Conservation (phyloP, 2,797 vertebrate genomes). For the Poliocrania exsul region DNA sequence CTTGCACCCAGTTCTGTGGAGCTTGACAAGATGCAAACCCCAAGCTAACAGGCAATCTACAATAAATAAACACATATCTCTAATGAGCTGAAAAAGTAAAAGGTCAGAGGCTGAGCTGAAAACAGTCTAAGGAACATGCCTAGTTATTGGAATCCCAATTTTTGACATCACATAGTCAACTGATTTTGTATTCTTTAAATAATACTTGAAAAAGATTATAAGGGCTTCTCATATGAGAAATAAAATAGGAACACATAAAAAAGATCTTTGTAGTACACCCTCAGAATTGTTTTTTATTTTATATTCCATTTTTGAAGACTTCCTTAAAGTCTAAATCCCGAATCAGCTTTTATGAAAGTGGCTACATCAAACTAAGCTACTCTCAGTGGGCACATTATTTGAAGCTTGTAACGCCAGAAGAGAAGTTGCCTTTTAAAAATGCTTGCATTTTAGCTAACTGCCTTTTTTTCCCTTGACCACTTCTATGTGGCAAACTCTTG, state of each 20-base stretch:
- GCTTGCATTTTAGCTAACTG: conserved; percentile 64
- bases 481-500: conserved; percentile 46
- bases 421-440: conserved; percentile 59
- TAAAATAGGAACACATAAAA: background rate
- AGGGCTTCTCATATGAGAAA: background rate
- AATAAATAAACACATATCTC: background rate
- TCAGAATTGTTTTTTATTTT: conserved; percentile 43
- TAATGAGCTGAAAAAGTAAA: background rate
- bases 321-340: conserved; percentile 40
- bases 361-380: conserved; percentile 65
- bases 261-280: conserved; percentile 42
- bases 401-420: conserved; percentile 59
- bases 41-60: background rate
- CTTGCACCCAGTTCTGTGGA: background rate
- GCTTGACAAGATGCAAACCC: background rate
- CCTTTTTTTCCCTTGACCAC: conserved; percentile 43
- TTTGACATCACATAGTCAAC: background rate
- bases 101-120: background rate
- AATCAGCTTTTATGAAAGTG: conserved; percentile 65
- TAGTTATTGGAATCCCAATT: background rate
- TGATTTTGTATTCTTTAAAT: background rate
- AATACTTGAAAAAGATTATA: background rate
- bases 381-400: conserved; percentile 69
- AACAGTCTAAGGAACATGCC: background rate
- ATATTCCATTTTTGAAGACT: conserved; percentile 49